These are phyloP conservation scores for Nemapogon koenigi DNA, from an alignment of 2,888 invertebrate species.

Conservation along the genomic window DNA sequence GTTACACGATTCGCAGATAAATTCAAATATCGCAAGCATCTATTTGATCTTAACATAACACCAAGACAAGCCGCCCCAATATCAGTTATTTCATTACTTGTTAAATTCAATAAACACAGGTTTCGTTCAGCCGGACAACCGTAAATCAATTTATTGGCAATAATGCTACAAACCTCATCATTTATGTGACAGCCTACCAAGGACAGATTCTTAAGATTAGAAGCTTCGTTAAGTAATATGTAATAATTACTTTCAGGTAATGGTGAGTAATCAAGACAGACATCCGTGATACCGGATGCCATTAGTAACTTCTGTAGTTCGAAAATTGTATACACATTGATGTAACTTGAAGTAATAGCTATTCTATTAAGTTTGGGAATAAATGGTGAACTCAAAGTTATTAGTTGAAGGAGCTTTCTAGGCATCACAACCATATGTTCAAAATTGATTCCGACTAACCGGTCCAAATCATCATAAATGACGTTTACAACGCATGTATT, in stretches of 20 bases:
- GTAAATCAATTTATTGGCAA: conserved; percentile 22
- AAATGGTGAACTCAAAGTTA: too few relatives aligned
- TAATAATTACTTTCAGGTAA: conserved; percentile 29
- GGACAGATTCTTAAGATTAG: conserved; percentile 27
- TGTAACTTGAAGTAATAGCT: too few relatives aligned
- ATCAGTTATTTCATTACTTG: conserved; percentile 36
- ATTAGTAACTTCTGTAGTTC: conserved; percentile 29
- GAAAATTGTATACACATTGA: too few relatives aligned
- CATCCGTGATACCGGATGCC: conserved; percentile 27
- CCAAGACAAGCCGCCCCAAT: conserved; percentile 26
- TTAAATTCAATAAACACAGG: conserved; percentile 28
- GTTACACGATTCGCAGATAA: conserved; percentile 31
- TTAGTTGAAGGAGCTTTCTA: too few relatives aligned
- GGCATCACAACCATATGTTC: too few relatives aligned
- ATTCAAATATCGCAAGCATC: conserved; percentile 32
- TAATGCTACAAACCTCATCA: conserved; percentile 24
- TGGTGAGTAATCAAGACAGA: conserved; percentile 28
- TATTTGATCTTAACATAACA: conserved; percentile 28
- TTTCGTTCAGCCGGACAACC: conserved; percentile 26
- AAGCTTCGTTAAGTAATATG: conserved; percentile 24
- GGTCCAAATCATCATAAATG: too few relatives aligned
- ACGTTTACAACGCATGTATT: too few relatives aligned
- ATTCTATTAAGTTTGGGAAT: too few relatives aligned
- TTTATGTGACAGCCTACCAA: conserved; percentile 30
- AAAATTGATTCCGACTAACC: too few relatives aligned